phyloP scores from a whole-genome alignment of 2,113 vertebrate species.

The Nesoenas mayeri region DNA sequence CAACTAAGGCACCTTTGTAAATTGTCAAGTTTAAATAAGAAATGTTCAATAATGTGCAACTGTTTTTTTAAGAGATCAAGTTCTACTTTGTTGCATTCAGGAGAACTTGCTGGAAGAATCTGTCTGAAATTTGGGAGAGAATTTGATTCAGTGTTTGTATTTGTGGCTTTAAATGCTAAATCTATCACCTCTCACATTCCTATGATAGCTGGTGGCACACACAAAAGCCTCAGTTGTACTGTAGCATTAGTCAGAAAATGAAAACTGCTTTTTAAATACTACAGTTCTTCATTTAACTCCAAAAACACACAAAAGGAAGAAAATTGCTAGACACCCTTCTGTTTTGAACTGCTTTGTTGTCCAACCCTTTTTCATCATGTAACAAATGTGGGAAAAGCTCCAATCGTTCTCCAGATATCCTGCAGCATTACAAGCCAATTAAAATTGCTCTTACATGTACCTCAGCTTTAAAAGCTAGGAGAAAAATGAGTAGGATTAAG shows the following conservation, averaged over 20 bases:
- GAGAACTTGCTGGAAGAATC: not conserved
- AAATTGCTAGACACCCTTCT: not conserved
- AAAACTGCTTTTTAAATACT: not conserved
- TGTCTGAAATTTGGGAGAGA: not conserved
- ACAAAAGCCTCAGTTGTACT: not conserved
- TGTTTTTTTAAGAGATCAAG: not conserved
- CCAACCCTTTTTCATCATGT: not conserved
- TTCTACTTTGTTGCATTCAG: not conserved
- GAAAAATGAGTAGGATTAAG: not conserved
- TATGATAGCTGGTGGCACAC: not conserved
- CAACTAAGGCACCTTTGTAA: not conserved
- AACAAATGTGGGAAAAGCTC: not conserved
- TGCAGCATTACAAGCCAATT: constrained; percentile 45
- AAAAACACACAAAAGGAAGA: not conserved
- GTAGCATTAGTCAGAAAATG: not conserved
- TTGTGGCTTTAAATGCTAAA: not conserved
- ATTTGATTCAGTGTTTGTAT: not conserved
- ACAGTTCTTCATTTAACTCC: not conserved
- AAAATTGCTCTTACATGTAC: not conserved
- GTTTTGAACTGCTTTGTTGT: constrained; percentile 19
- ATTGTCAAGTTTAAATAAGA: not conserved
- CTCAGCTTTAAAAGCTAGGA: not conserved
- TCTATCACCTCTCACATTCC: not conserved
- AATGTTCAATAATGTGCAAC: not conserved
- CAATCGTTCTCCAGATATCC: not conserved